Conservation (phyloP, 2,113 vertebrate species). For the Oxyruncus cristatus region DNA sequence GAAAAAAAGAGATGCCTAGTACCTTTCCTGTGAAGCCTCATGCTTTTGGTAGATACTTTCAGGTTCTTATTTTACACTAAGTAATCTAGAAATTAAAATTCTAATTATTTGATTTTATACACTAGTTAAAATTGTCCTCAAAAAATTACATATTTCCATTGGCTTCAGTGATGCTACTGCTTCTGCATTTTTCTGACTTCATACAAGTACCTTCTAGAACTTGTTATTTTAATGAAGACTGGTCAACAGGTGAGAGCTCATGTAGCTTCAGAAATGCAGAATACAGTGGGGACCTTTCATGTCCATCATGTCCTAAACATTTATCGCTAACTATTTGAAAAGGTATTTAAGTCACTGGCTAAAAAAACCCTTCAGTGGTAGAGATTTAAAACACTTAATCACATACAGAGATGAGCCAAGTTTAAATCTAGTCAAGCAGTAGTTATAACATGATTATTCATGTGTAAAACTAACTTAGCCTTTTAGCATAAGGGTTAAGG, state of each 20-base stretch:
- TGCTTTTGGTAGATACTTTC: not conserved
- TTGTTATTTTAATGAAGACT: not conserved
- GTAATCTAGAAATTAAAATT: not conserved
- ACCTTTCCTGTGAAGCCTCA: not conserved
- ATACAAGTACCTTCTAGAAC: not conserved
- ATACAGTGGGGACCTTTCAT: not conserved
- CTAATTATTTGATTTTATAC: not conserved
- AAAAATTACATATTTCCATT: rapidly evolving
- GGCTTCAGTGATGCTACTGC: not conserved
- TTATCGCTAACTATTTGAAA: not conserved
- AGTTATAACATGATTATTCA: not conserved
- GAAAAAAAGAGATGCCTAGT: not conserved
- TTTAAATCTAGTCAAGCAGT: not conserved
- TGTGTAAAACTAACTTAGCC: not conserved
- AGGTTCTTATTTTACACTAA: not conserved
- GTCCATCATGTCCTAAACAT: not conserved
- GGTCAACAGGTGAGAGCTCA: not conserved
- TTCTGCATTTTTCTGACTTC: not conserved
- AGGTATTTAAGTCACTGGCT: not conserved
- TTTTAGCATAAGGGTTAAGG: slow-evolving; percentile 20
- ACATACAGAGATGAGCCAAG: not conserved
- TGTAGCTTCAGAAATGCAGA: not conserved
- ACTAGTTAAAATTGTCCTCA: not conserved
- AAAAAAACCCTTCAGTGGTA: not conserved
- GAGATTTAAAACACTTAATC: not conserved